phyloP scores from a whole-genome alignment of 2,888 invertebrate genomes.

The Aphodius sticticus region DNA sequence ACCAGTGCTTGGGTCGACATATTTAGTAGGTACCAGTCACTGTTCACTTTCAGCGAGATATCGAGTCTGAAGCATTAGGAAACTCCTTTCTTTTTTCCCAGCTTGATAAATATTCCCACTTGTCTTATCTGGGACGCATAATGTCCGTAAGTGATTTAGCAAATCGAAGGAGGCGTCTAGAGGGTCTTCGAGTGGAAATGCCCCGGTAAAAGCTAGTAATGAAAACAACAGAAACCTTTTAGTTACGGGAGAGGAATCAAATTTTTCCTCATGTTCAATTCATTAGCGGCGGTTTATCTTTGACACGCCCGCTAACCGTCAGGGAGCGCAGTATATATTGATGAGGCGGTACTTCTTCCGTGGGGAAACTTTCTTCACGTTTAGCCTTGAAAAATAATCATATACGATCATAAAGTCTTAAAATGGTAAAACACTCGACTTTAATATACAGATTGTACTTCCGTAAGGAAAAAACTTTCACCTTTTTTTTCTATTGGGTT shows the following conservation, averaged over 20 bases:
- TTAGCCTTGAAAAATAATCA: not conserved
- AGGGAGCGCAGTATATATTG: not conserved
- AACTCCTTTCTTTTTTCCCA: not conserved
- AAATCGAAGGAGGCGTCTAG: conserved; percentile 31
- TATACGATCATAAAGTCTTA: not conserved
- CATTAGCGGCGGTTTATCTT: conserved; percentile 58
- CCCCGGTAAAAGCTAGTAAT: conserved; percentile 21
- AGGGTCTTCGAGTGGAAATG: conserved; percentile 26
- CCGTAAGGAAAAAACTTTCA: too few relatives aligned
- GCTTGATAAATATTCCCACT: not conserved
- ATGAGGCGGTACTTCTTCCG: not conserved
- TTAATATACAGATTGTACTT: not conserved
- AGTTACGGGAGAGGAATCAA: conserved; percentile 56
- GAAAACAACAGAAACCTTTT: conserved; percentile 61
- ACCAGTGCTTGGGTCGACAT: too few relatives aligned
- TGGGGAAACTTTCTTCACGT: not conserved
- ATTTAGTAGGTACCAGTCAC: too few relatives aligned
- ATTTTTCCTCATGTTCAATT: conserved; percentile 60
- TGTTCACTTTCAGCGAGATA: not conserved
- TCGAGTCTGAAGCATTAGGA: not conserved
- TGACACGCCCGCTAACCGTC: conserved; percentile 33
- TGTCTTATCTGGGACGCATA: not conserved
- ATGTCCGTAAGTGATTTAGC: conserved; percentile 32
- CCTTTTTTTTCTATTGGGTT: too few relatives aligned
- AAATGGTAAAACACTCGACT: not conserved